Percentiles rank a stretch among this genome's conserved stretches.
These are phyloP conservation scores for Phragmatobia fuliginosa DNA, from an alignment of 2,888 invertebrate genomes.

Conservation along the genomic window DNA sequence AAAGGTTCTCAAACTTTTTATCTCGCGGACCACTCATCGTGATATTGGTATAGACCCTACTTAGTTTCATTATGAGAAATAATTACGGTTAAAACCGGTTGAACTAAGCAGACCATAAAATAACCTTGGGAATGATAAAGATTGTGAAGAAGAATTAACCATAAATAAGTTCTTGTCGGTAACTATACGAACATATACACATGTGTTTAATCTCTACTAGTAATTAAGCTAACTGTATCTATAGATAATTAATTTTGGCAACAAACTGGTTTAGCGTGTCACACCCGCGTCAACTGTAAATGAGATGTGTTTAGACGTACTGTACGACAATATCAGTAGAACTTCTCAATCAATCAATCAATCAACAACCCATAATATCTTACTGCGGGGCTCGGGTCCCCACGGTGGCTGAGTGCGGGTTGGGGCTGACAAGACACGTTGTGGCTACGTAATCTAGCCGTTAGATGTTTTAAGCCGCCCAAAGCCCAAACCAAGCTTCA, in stretches of 20 bases:
- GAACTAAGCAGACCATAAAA: too few species aligned
- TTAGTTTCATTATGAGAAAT: too few species aligned
- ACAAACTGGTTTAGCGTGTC: conserved; percentile 45
- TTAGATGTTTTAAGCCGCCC: too few species aligned
- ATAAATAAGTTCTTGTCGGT: background rate
- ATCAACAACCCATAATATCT: too few species aligned
- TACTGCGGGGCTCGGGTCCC: too few species aligned
- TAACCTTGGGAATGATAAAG: too few species aligned
- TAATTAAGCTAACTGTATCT: conserved; percentile 44
- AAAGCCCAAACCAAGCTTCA: too few species aligned
- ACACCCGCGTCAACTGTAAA: conserved; percentile 58
- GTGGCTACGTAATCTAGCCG: too few species aligned
- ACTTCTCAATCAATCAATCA: conserved; percentile 11
- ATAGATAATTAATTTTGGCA: conserved; percentile 47
- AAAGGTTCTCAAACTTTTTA: background rate
- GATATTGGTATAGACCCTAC: background rate
- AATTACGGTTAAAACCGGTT: too few species aligned
- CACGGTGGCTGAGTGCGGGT: too few species aligned
- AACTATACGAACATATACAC: background rate
- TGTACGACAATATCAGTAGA: conserved; percentile 46
- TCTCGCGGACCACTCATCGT: background rate
- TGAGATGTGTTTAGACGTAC: conserved; percentile 49
- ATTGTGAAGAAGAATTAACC: too few species aligned
- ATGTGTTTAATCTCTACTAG: conserved; percentile 16
- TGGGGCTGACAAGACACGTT: too few species aligned